Evolutionary conservation across 2,888 invertebrate species (phyloP), one percentile per base, ranked within the genome.

Genomic region (Sipha maydis): DNA sequence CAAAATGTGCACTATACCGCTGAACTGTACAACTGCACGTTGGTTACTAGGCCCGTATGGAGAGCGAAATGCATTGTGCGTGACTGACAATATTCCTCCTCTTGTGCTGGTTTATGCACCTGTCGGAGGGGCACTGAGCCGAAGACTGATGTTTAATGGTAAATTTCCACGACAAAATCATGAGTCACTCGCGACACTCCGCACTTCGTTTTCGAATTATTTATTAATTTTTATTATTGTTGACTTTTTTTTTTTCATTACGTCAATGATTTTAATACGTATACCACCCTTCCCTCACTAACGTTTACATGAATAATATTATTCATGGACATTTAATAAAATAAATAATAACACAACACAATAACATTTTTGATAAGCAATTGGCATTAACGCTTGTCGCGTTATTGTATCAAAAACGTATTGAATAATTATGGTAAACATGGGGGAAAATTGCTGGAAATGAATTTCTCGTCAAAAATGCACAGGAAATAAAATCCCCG

Each of bases 111-210:
- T 56, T 67, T n/a, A 28, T 77, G 31, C 85, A 85, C 85, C 85
- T 85, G 85, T 85, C 85, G 85, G 85, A 85, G 77, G 85, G 85
- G 85, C 76, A 84, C 76, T 84, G 84, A 84, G 84, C 84, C 84
- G 83, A 83, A 83, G 83, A 83, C 71, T 34, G 83, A 4, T 14
- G 38, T 61, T 38, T 21, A 80, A 67, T 80, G 38, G 80, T 41
- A 17, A 80, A 38, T 67, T 80, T 80, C 67, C 67, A 80, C 61
- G 19, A 38, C 80, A 0, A 80, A 80, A 80, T 38, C n/a, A 67
- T 69, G 21, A 69, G 69, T 69, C 69, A 69, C 28, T 28, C 69
- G 28, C 69, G 69, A 9, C n/a, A n/a, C 69, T 69, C 69, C 61
- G 61, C 25, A 61, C 5, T 61, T 61, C 61, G 25, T 61, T 61